Conservation (phyloP, 1,140 invertebrate species). For the Platyscapa corneri region DNA sequence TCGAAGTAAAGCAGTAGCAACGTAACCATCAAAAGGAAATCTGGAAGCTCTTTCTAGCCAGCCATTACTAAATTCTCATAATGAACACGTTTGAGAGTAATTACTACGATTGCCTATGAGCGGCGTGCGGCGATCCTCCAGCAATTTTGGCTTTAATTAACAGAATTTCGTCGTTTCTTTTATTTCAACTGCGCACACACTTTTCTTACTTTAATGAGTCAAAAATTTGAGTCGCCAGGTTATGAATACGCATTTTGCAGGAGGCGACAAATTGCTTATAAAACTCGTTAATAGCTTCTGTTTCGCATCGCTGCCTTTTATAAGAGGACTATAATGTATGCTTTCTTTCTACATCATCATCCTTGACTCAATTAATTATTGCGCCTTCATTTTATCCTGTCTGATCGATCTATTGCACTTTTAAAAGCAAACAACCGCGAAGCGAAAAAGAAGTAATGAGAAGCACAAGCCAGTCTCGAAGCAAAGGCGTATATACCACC, state of each 20-base stretch:
- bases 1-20: not conserved
- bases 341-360: not conserved
- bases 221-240: not conserved
- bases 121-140: conserved; percentile 55
- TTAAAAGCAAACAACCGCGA: not conserved
- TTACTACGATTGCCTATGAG: conserved; percentile 61
- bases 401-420: not conserved
- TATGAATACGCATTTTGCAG: not conserved
- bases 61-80: conserved; percentile 47
- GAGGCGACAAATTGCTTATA: conserved; percentile 30
- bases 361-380: not conserved
- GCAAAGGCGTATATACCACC: not conserved
- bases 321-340: not conserved
- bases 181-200: too few species aligned
- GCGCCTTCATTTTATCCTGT: not conserved
- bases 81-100: conserved; percentile 61
- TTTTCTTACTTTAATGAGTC: too few species aligned
- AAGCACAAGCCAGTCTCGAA: not conserved
- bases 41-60: not conserved
- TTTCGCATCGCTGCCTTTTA: not conserved
- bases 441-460: not conserved
- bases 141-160: conserved; percentile 63
- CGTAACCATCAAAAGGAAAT: not conserved
- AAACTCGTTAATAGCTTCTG: conserved; percentile 26
- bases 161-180: too few species aligned